Conservation (phyloP, 2,797 vertebrate species). For the Coregonus ussuriensis region DNA sequence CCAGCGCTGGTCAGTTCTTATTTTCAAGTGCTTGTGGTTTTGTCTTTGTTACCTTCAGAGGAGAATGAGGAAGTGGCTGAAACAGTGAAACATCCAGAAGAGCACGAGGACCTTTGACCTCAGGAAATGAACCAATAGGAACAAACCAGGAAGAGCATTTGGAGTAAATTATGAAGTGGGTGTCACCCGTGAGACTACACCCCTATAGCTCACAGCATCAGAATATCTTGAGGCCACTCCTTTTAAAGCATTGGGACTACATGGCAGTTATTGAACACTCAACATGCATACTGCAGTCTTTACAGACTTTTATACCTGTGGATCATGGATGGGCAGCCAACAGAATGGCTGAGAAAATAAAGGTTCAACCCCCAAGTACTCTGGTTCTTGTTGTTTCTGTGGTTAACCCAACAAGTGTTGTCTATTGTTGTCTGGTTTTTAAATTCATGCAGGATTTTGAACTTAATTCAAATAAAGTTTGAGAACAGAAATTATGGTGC, state of each 20-base stretch:
- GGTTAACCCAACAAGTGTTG: constrained; percentile 27
- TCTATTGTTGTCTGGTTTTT: constrained; percentile 56
- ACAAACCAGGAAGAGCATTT: constrained; percentile 1
- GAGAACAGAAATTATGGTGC: not conserved
- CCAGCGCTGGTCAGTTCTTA: not conserved
- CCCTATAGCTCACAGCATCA: constrained; percentile 9
- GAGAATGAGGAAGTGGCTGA: constrained; percentile 35
- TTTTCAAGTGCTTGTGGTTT: not conserved
- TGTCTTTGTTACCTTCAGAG: constrained; percentile 27
- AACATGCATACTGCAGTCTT: constrained; percentile 29
- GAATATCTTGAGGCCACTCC: constrained; percentile 10
- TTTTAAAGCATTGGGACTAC: constrained; percentile 34
- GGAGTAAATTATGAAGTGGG: not conserved
- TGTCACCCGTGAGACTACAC: not conserved
- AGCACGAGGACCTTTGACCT: constrained; percentile 51
- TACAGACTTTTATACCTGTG: constrained; percentile 30
- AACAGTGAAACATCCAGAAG: constrained; percentile 33
- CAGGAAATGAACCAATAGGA: constrained; percentile 15
- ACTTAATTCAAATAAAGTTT: constrained; percentile 60
- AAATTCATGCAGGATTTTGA: constrained; percentile 30
- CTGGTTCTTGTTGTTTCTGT: constrained; percentile 33
- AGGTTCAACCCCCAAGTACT: constrained; percentile 33
- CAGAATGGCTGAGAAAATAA: constrained; percentile 24
- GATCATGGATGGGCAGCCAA: constrained; percentile 41
- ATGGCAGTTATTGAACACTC: constrained; percentile 52